Conservation (phyloP, 2,113 vertebrate species). For the Hippocampus zosterae region DNA sequence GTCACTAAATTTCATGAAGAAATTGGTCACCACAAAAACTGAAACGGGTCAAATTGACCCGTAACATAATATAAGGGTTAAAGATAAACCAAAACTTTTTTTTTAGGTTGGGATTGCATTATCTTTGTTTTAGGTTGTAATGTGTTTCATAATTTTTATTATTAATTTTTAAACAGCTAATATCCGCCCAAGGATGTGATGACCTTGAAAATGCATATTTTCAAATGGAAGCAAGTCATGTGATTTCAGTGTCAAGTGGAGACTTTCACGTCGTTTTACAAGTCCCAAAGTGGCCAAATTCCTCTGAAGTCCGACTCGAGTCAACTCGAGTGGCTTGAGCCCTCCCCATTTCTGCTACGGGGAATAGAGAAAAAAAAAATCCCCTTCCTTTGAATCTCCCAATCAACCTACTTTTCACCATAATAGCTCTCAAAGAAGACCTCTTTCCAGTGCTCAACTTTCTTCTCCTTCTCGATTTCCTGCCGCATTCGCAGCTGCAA, state of each 20-base stretch:
- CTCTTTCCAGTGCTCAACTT: constrained; percentile 95
- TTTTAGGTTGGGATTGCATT: too few species aligned
- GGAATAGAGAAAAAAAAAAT: neutral
- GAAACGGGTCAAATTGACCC: too few species aligned
- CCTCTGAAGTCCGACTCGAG: neutral
- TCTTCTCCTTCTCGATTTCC: constrained; percentile 96
- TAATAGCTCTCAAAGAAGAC: constrained; percentile 95
- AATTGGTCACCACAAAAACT: too few species aligned
- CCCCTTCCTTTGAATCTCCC: neutral
- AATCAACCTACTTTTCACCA: constrained; percentile 84
- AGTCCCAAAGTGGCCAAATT: neutral
- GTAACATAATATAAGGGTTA: too few species aligned
- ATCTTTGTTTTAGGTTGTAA: too few species aligned
- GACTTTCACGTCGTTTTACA: neutral
- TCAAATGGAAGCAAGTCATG: neutral
- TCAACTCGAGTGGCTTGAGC: neutral
- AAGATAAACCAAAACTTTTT: too few species aligned
- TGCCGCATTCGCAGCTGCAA: constrained; percentile 93
- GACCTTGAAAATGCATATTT: too few species aligned
- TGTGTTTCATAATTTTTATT: too few species aligned
- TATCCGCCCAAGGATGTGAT: too few species aligned
- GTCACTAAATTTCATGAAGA: too few species aligned
- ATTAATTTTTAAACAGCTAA: too few species aligned
- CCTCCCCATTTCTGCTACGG: neutral
- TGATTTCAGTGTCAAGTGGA: neutral